Conservation (phyloP, 2,797 vertebrate genomes). For the Okamejei kenojei region DNA sequence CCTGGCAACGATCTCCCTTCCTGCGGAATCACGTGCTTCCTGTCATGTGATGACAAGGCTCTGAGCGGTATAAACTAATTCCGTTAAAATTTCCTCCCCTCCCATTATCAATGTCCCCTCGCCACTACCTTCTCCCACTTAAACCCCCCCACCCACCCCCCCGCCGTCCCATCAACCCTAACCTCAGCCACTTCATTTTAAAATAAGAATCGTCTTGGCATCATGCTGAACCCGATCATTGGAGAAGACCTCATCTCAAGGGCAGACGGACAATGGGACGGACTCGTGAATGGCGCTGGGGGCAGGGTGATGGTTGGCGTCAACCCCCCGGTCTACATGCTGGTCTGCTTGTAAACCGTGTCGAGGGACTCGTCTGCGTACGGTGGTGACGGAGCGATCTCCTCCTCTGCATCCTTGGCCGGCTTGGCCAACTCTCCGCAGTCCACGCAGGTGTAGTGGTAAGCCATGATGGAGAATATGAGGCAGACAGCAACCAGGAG, state of each 20-base stretch:
- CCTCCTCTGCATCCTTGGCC: conserved; percentile 43
- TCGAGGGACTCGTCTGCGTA: conserved; percentile 42
- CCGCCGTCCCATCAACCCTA: not conserved
- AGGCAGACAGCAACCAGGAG: conserved; percentile 77
- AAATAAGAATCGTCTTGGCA: not conserved
- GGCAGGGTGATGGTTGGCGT: not conserved
- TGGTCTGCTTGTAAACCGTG: conserved; percentile 57
- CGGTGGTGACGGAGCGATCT: not conserved
- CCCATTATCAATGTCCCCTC: no score
- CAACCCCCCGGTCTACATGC: conserved; percentile 47
- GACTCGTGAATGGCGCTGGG: not conserved
- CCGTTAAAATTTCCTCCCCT: not conserved
- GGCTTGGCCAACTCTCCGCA: conserved; percentile 55
- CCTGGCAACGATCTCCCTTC: no score
- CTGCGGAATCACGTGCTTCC: no score
- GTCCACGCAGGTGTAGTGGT: conserved; percentile 77
- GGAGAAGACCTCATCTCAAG: not conserved
- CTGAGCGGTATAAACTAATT: no score
- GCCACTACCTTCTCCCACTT: no score
- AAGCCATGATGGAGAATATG: conserved; percentile 88
- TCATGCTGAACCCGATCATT: not conserved
- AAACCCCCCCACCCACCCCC: not conserved
- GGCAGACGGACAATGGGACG: not conserved
- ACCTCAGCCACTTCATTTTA: not conserved
- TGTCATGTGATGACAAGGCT: no score